A percentile compares a stretch with the other conserved stretches of the same genome.
Conservation (phyloP, 2,113 vertebrate genomes). For the Apus apus region DNA sequence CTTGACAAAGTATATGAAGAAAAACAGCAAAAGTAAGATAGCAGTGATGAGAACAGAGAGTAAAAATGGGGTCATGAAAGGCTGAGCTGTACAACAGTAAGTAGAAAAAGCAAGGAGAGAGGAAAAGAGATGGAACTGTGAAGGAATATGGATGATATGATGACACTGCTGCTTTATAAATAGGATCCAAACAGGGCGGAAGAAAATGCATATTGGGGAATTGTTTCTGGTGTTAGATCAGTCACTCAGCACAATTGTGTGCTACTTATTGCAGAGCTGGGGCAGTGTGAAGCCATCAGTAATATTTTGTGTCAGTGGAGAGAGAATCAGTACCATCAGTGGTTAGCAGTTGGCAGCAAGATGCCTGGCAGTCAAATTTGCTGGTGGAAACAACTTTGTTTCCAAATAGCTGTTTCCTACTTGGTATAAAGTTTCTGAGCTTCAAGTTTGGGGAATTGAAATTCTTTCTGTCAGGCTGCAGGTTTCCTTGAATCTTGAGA, state of each 20-base stretch:
- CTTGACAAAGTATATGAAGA: background rate
- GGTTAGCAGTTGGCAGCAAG: background rate
- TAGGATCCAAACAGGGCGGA: background rate
- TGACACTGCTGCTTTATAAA: background rate
- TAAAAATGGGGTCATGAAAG: background rate
- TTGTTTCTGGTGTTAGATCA: background rate
- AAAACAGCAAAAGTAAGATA: background rate
- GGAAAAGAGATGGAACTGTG: background rate
- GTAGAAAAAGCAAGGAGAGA: background rate
- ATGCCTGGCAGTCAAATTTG: background rate
- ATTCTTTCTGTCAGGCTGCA: constrained; percentile 17
- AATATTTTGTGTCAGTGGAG: background rate
- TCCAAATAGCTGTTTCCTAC: constrained; percentile 39
- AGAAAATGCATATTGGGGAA: background rate
- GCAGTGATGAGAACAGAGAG: background rate
- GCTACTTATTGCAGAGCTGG: background rate
- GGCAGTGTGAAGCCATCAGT: background rate
- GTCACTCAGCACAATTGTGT: background rate
- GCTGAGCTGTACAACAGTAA: background rate
- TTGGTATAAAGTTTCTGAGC: constrained; percentile 23
- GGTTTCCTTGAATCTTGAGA: background rate
- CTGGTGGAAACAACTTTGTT: constrained; percentile 37
- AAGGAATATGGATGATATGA: background rate
- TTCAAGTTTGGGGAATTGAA: background rate
- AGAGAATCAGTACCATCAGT: background rate